Evolutionary conservation across 1,140 invertebrate genomes (phyloP), one percentile per base, ranked within the genome.

Genomic region (Holotrichia oblita): DNA sequence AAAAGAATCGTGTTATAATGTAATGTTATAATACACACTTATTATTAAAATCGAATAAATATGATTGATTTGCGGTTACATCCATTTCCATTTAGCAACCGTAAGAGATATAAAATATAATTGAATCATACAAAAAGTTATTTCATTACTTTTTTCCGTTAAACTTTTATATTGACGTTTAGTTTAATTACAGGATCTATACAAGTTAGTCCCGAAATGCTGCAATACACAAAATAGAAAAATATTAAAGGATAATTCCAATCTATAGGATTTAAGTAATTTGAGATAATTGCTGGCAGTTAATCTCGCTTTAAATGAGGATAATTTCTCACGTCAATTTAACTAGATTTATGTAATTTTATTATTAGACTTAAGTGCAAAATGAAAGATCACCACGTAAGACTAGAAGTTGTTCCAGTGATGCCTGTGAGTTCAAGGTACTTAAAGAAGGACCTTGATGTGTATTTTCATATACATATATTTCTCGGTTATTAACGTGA

Each of bases 281-380:
- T 64, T 64, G 61, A 64, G 6, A 22, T 64, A 64, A 64, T 64
- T 64, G 61, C 20, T 6, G 17, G 24, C 24, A 7, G 61, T 64
- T 20, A 64, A 64, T 64, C 61, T 64, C 24, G 61, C 4, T 64
- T 20, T 64, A 24, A 64, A 64, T 64, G 61, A 64, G 61, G 17
- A 64, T 64, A 64, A 64, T 27, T 64, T 64, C 17, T 64, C 61
- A 27, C 22, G 61, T 20, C 24, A 64, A 9, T 64, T 64, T 64
- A 64, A 27, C 61, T 17, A 64, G 61, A 64, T 64, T 64, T 64
- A 64, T 64, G 61, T 64, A 64, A 64, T 64, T 20, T 64, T 64
- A 64, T 64, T 64, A 64, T 64, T 64, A 64, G 44, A 10, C 12
- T 48, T 10, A 48, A 48, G 44, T 48, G 12, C n/a, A 64, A n/a